A percentile compares a stretch with the other conserved stretches of the same genome.
These are phyloP conservation scores for Holothuria leucospilota DNA, from an alignment of 53 echinoderm and acorn worm species.

Conservation along the genomic window DNA sequence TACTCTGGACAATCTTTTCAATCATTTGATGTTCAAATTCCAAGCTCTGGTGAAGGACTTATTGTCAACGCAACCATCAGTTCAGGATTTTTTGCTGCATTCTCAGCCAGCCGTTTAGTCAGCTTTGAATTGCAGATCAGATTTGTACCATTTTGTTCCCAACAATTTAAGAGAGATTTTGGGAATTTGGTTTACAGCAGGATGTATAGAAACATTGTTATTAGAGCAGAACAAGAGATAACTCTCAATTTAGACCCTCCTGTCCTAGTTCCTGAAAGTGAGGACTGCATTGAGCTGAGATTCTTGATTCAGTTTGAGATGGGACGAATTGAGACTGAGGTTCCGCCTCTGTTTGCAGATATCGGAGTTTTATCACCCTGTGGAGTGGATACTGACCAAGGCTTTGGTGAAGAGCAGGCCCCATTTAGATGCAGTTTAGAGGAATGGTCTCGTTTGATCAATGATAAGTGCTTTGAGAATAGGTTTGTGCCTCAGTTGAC, in stretches of 20 bases:
- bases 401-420: neutral
- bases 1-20: neutral
- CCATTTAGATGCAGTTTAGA: neutral
- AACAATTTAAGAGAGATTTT: neutral
- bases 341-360: no score
- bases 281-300: neutral
- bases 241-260: neutral
- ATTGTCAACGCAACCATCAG: neutral
- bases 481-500: neutral
- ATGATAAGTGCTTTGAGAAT: neutral
- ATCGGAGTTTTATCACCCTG: no score
- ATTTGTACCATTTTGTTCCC: neutral
- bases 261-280: neutral
- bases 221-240: neutral
- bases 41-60: neutral
- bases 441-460: neutral
- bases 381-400: no score
- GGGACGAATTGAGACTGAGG: no score
- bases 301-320: neutral
- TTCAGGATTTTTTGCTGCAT: no score
- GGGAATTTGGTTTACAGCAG: slow-evolving; percentile 14
- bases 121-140: neutral
- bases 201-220: neutral
- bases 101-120: neutral
- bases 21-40: neutral